Percentiles rank a stretch among this genome's conserved stretches.
phyloP scores from a whole-genome alignment of 2,113 vertebrate genomes.

The Macrotis lagotis region DNA sequence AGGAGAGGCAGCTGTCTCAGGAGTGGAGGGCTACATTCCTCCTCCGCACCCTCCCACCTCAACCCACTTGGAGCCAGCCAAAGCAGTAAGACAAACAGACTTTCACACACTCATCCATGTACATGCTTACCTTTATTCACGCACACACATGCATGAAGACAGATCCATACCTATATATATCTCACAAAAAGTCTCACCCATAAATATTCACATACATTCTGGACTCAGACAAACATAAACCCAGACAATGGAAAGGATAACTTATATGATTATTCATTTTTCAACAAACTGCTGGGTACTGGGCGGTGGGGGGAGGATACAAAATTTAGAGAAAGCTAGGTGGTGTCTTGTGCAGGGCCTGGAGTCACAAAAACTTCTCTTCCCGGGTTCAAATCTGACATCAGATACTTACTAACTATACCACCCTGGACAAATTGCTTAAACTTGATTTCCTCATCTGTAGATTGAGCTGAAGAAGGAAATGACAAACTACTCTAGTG shows the following conservation, averaged over 20 bases:
- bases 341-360: neutral
- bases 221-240: neutral
- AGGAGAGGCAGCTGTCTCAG: neutral
- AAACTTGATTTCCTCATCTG: neutral
- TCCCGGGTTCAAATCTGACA: neutral
- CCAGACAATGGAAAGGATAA: neutral
- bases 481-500: neutral
- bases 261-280: neutral
- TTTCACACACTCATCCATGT: accelerated
- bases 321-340: neutral
- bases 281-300: neutral
- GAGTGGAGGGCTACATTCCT: neutral
- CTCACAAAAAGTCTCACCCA: no score
- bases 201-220: neutral
- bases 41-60: neutral
- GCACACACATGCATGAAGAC: neutral
- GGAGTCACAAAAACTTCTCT: neutral
- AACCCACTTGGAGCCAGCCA: neutral
- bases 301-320: no score
- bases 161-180: neutral
- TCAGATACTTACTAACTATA: neutral
- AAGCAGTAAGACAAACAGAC: neutral
- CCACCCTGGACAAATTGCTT: neutral
- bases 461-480: neutral
- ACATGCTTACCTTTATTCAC: neutral